Evolutionary conservation across 2,797 vertebrate genomes (phyloP).

Genomic region (Siniperca obscura): DNA sequence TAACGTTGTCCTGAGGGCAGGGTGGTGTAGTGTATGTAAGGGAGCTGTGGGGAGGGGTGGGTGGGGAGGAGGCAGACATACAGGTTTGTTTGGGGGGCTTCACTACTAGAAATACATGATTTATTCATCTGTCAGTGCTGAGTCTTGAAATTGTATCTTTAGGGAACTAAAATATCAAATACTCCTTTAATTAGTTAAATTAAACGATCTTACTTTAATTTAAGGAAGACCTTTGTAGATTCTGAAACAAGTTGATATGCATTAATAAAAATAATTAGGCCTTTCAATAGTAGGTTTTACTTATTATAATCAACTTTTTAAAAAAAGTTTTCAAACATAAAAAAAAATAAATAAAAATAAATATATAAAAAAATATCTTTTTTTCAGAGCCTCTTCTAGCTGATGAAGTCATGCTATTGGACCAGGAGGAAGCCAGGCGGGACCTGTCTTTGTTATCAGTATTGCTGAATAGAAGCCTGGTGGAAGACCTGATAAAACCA

Average conservation of each 20-base stretch:
- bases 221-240: not conserved
- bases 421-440: not conserved
- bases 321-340: not conserved
- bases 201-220: not conserved
- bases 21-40: conserved; percentile 1
- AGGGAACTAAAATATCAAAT: not conserved
- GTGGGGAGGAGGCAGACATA: not conserved
- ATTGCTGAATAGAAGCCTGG: conserved; percentile 5
- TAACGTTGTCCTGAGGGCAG: not conserved
- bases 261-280: not conserved
- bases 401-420: not conserved
- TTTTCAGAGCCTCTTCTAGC: not conserved
- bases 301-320: not conserved
- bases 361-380: not conserved
- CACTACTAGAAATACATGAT: not conserved
- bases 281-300: not conserved
- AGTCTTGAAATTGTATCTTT: not conserved
- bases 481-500: conserved; percentile 11
- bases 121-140: not conserved
- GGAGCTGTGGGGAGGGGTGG: not conserved
- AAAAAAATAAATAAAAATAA: too few species aligned
- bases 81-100: conserved; percentile 4
- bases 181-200: not conserved
- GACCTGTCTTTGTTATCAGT: conserved; percentile 36
- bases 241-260: not conserved